Base-by-base conservation (phyloP, 2,797 vertebrate species). In the Cottoperca gobio region DNA sequence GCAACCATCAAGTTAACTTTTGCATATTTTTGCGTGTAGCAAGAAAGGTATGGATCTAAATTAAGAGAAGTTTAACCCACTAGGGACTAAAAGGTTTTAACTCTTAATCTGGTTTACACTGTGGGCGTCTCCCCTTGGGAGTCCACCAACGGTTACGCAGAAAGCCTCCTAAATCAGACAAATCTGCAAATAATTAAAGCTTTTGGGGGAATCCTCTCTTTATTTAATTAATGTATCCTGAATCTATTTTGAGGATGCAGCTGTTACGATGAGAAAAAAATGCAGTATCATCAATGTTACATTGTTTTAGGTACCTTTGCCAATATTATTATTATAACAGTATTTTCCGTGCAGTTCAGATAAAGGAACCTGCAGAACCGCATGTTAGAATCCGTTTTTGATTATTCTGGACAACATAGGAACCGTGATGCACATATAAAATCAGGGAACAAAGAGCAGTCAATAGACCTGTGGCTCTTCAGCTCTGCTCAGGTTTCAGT, bases 111-210 rank as follows among this genome's bases (percentile, higher is more conserved):
- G 78, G 81, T 92, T 89, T 81, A 83, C 57, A 66, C 62, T n/a
- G 39, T n/a, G 48, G 62, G 49, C 40, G 58, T 71, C 33, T 26
- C 24, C 64, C 72, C 53, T 33, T 17, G 76, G 62, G 75, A 84
- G 74, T 82, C 76, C 73, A 43, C 76, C 70, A 54, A 80, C 13
- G 69, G 53, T 69, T 28, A 66, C 70, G 71, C 65, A 66, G 54
- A 82, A 84, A 74, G 64, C 58, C 65, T 69, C 71, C 33, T 60
- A 82, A 89, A 58, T 87, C 78, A 35, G 61, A 83, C 79, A 86
- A 86, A 91, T 85, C 84, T 88, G 81, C 86, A 82, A 90, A 86
- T 85, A 85, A 86, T 86, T 82, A 84, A 81, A 83, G 81, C 69
- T 66, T 72, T 48, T 28, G n/a, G 40, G 26, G 61, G 45, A 78